Conservation (phyloP, 2,888 invertebrate species). For the Parnassius orleans region DNA sequence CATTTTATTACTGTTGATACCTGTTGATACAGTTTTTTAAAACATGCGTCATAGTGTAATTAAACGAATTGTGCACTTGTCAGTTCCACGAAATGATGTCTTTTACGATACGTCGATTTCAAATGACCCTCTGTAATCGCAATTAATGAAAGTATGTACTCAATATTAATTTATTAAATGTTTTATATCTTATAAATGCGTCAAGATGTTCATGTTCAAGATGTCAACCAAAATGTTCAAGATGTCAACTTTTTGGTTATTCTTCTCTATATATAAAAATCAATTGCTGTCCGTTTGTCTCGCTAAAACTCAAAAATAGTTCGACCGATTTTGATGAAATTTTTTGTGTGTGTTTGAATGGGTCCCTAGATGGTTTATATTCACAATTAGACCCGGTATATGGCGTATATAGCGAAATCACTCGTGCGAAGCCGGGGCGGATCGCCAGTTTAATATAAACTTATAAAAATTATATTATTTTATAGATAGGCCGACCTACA, state of each 20-base stretch:
- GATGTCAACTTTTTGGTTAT: neutral
- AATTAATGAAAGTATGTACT: constrained; percentile 25
- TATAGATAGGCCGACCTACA: neutral
- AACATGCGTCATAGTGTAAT: constrained; percentile 55
- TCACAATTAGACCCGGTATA: too few relatives aligned
- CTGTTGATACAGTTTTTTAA: constrained; percentile 41
- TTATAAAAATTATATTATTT: neutral
- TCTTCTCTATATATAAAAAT: neutral
- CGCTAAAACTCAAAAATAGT: too few relatives aligned
- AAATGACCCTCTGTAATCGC: constrained; percentile 17
- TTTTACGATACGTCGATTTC: constrained; percentile 38
- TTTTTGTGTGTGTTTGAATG: too few relatives aligned
- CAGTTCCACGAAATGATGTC: constrained; percentile 43
- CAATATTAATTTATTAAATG: constrained; percentile 6
- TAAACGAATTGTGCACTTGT: constrained; percentile 42
- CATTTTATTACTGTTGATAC: neutral
- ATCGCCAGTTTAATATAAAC: neutral
- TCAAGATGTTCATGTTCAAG: too few relatives aligned
- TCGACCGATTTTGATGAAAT: too few relatives aligned
- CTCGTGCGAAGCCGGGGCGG: too few relatives aligned
- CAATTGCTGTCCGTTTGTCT: too few relatives aligned
- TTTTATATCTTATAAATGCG: neutral
- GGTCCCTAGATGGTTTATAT: too few relatives aligned
- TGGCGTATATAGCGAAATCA: too few relatives aligned
- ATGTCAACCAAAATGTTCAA: too few relatives aligned